A percentile compares a stretch with the other conserved stretches of the same genome.
phyloP scores from a whole-genome alignment of 1,140 invertebrate genomes.

The Bombus terrestris region DNA sequence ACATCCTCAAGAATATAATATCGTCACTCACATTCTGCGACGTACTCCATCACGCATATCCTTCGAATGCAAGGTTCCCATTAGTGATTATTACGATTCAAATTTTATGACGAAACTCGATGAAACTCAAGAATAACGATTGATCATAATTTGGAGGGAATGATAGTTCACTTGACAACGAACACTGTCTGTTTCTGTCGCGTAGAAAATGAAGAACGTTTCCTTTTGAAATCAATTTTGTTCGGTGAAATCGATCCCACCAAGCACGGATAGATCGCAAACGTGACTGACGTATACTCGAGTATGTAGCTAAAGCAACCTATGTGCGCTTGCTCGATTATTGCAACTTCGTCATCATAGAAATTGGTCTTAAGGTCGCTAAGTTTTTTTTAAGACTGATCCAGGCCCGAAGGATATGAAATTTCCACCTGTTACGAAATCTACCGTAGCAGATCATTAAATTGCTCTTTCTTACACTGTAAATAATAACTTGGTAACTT shows the following conservation, averaged over 20 bases:
- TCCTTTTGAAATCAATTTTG: not conserved
- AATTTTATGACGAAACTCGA: not conserved
- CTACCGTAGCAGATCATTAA: not conserved
- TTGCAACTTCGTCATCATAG: conserved; percentile 17
- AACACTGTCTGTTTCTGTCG: not conserved
- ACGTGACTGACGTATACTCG: conserved; percentile 46
- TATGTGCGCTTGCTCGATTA: conserved; percentile 11
- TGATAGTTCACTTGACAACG: too few relatives aligned
- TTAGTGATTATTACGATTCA: conserved; percentile 10
- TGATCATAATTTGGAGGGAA: not conserved
- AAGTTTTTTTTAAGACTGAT: conserved; percentile 4
- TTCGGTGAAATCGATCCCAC: conserved; percentile 48
- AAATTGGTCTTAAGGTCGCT: conserved; percentile 69
- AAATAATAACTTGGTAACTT: not conserved
- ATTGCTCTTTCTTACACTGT: not conserved
- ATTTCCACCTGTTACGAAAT: not conserved
- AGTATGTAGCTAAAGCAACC: not conserved
- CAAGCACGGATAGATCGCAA: conserved; percentile 53
- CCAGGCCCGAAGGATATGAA: not conserved
- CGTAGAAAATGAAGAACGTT: not conserved
- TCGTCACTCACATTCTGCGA: conserved; percentile 49
- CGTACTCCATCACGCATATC: conserved; percentile 15
- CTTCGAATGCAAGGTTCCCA: conserved; percentile 53
- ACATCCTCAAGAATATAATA: not conserved
- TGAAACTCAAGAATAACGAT: not conserved